Conservation (phyloP, 1,140 invertebrate species). For the Hyles vespertilio region DNA sequence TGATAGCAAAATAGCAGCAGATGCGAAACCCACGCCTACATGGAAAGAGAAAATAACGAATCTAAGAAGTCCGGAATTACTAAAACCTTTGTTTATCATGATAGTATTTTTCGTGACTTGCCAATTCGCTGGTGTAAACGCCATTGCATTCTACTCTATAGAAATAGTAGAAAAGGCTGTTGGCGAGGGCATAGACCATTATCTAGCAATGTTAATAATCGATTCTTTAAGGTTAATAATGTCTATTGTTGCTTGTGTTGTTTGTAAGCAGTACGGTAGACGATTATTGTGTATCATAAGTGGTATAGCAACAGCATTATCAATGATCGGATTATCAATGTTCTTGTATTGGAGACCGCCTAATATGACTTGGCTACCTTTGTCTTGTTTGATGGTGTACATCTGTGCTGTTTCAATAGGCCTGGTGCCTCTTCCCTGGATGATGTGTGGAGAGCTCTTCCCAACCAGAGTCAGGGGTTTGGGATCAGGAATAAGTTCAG, state of each 20-base stretch:
- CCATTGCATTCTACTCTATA: constrained; percentile 84
- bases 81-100: constrained; percentile 79
- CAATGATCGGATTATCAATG: constrained; percentile 71
- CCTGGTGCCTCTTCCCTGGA: constrained; percentile 82
- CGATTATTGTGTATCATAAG: constrained; percentile 77
- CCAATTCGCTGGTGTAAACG: constrained; percentile 82
- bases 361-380: constrained; percentile 70
- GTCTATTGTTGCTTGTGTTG: constrained; percentile 76
- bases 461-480: constrained; percentile 75
- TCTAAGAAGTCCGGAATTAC: constrained; percentile 65
- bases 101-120: constrained; percentile 78
- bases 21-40: constrained; percentile 43
- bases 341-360: constrained; percentile 56
- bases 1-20: constrained; percentile 53
- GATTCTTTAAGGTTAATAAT: constrained; percentile 81
- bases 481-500: constrained; percentile 79
- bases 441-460: constrained; percentile 81
- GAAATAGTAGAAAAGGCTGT: constrained; percentile 77
- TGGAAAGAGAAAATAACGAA: constrained; percentile 50
- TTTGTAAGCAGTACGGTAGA: constrained; percentile 77
- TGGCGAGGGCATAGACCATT: constrained; percentile 74
- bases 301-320: constrained; percentile 74
- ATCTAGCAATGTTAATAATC: constrained; percentile 79
- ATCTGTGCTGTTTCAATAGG: constrained; percentile 77
- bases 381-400: constrained; percentile 76